phyloP scores from a whole-genome alignment of 2,888 invertebrate species.

The Campopleginae sp. region DNA sequence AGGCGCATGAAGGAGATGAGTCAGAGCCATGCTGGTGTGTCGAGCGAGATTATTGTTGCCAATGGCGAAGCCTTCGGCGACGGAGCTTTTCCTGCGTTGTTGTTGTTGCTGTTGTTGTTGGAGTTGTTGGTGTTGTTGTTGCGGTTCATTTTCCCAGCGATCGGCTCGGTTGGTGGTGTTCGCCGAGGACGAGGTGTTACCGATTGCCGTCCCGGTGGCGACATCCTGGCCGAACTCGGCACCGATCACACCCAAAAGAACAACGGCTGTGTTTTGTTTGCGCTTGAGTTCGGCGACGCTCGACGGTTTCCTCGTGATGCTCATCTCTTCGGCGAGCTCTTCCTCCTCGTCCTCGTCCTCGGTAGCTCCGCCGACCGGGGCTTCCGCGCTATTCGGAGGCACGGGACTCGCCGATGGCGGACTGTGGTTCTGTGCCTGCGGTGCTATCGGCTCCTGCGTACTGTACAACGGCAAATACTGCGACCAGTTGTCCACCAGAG shows the following conservation, averaged over 20 bases:
- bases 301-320: slow-evolving; percentile 90
- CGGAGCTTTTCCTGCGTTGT: slow-evolving; percentile 90
- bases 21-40: slow-evolving; percentile 96
- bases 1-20: slow-evolving; percentile 96
- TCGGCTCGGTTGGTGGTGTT: neutral
- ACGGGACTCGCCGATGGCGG: slow-evolving; percentile 83
- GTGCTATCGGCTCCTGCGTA: slow-evolving; percentile 91
- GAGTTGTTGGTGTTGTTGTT: slow-evolving; percentile 81
- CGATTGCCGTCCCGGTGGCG: slow-evolving; percentile 81
- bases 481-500: slow-evolving; percentile 97
- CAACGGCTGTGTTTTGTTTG: slow-evolving; percentile 98
- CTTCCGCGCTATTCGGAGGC: slow-evolving; percentile 71
- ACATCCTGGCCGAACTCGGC: slow-evolving; percentile 99
- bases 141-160: neutral
- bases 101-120: slow-evolving; percentile 69
- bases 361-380: neutral
- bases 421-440: slow-evolving; percentile 85
- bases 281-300: slow-evolving; percentile 94
- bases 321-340: slow-evolving; percentile 89
- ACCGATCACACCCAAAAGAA: slow-evolving; percentile 98
- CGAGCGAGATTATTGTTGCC: slow-evolving; percentile 96
- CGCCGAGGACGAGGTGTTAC: neutral
- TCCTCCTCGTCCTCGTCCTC: slow-evolving; percentile 93
- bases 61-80: slow-evolving; percentile 94
- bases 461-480: slow-evolving; percentile 96